Base-by-base conservation (phyloP, 2,797 vertebrate species). In the Mareca strepera region DNA sequence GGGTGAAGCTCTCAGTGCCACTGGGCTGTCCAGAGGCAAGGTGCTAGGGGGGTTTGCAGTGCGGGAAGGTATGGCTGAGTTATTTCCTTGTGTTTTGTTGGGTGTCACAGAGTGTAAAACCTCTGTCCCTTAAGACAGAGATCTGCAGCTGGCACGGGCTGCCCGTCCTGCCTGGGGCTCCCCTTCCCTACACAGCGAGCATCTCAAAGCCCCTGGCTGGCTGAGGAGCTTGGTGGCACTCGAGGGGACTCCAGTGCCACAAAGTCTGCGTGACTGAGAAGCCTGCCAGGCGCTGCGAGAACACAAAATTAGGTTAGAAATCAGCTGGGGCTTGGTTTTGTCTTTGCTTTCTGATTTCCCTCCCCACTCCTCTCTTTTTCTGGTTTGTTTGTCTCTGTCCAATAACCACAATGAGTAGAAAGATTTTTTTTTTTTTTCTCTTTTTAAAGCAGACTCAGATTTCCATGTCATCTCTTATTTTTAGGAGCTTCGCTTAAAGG, bases 31-130 rank as follows among this genome's bases (percentile, higher is more conserved):
- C 2, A 3, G 66, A 31, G 22, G 26, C 12, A 73, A 18, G 17
- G 25, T 62, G 18, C 31, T 7, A 26, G 26, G 9, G 14, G 33
- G 0, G 33, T 60, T 12, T 2, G n/a, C 28, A 6, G 6, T 9
- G 11, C 0, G 18, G 41, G 33, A 21, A 12, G 0, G 0, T 2
- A 1, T 6, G n/a, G 14, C 33, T 69, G 23, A 62, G 55, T 28
- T 66, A 7, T 5, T 89, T 52, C 9, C 2, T 75, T 56, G 16
- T 20, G 2, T 86, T 86, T 37, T 20, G 7, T 1, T 0, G 1
- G 2, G 6, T 3, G 3, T 44, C 7, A 2, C 11, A 28, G 50
- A 63, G 37, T 12, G 8, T 37, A 37, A 60, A 17, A 11, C 2
- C 67, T 50, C 11, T 39, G 7, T 25, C 55, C 2, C 4, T 25